Evolutionary conservation across 2,797 vertebrate species (phyloP), one percentile per base, ranked within the genome.

Genomic region (Etheostoma nigrum): DNA sequence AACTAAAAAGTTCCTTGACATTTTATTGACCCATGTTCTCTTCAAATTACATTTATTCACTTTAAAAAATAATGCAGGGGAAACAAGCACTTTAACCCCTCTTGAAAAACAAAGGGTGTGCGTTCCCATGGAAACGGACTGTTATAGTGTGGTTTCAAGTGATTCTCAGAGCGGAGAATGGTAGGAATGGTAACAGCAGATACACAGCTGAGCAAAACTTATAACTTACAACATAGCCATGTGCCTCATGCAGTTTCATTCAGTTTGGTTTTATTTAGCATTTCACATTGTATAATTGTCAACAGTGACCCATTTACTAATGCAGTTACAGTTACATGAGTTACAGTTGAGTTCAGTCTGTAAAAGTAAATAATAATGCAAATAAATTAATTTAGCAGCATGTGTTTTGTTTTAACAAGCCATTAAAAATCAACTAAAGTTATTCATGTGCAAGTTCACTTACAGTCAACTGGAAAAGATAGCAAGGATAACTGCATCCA

Each of bases 61-160:
- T 67, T 66, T 42, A 42, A 21, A 64, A 6, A 66, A 78, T 15
- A 16, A n/a, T 52, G 33, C 36, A 57, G 3, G 8, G 11, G 13
- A 48, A 42, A 59, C 72, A 57, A 19, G 9, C 45, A 55, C 42
- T 67, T 67, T 57, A 40, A 82, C 25, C 42, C 16, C 8, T 67
- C n/a, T 67, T 47, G 10, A 55, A 62, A 69, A 71, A 61, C 2
- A 49, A 81, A 79, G 25, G 45, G 16, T 54, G 57, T 57, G 10
- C 2, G 64, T 83, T 85, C 27, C 76, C 65, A 79, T 82, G 71
- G 76, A 84, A 84, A 78, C 54, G 1, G n/a, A 62, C 36, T 40
- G 11, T 40, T 49, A 27, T 59, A 65, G 42, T 48, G 18, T 14
- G 21, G n/a, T 6, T 49, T n/a, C 21, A 52, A 27, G 10, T 36